phyloP scores from a whole-genome alignment of 2,888 invertebrate genomes.

The Macrophya annulata region DNA sequence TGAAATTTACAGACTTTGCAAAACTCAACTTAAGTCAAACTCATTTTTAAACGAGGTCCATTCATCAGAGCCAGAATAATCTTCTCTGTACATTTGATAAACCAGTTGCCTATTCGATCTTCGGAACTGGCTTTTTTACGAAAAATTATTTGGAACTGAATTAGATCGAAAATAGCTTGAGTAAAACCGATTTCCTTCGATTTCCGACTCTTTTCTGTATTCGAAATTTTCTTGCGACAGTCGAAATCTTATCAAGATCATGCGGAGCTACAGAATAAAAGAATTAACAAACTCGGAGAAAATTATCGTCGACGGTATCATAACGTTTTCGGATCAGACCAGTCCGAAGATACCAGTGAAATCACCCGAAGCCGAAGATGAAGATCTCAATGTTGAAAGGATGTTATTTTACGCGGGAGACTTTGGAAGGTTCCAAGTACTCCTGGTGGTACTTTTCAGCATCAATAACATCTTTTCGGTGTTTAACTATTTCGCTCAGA shows the following conservation, averaged over 20 bases:
- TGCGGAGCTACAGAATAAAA: neutral
- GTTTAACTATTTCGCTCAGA: constrained; percentile 84
- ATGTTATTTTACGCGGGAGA: constrained; percentile 82
- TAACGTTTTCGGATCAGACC: neutral
- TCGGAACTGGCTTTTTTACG: no score
- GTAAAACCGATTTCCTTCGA: no score
- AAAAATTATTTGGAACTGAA: no score
- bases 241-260: neutral
- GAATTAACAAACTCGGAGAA: neutral
- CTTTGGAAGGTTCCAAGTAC: constrained; percentile 80
- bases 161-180: no score
- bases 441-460: constrained; percentile 81
- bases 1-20: no score
- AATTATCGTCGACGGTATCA: neutral
- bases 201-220: neutral
- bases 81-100: no score
- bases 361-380: neutral
- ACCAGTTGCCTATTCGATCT: no score
- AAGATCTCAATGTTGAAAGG: constrained; percentile 77
- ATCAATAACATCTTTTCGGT: constrained; percentile 82
- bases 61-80: no score
- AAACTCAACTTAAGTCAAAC: no score
- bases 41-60: no score
- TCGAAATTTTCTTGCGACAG: neutral
- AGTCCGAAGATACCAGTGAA: neutral